A percentile compares a stretch with the other conserved stretches of the same genome.
Evolutionary conservation across 2,797 vertebrate genomes (phyloP).

Genomic region (Fundulus diaphanus): DNA sequence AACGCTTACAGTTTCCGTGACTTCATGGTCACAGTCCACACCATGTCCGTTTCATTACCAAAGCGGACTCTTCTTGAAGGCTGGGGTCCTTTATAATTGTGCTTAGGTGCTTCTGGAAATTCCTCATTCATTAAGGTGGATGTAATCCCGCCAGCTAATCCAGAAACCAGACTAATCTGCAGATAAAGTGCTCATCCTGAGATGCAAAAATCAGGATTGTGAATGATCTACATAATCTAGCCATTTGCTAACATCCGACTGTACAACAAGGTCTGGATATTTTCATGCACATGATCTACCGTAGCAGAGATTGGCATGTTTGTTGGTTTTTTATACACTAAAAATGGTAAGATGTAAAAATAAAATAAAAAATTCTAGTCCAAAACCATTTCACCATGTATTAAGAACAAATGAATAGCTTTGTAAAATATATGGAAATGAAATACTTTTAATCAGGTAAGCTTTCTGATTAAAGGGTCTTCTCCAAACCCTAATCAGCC

Average conservation of each 20-base stretch:
- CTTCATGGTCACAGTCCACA: not conserved
- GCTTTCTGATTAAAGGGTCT: not conserved
- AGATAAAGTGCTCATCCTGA: constrained; percentile 63
- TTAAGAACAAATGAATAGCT: not conserved
- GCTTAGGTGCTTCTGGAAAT: constrained; percentile 36
- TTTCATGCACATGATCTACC: not conserved
- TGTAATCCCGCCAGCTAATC: constrained; percentile 74
- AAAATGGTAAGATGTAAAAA: not conserved
- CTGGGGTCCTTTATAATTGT: constrained; percentile 37
- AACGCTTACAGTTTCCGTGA: not conserved
- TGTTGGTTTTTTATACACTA: not conserved
- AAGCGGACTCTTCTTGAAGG: constrained; percentile 12
- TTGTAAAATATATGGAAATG: not conserved
- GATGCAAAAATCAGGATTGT: constrained; percentile 33
- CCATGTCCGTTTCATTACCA: constrained; percentile 7
- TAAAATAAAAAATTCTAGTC: too few relatives aligned
- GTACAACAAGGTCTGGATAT: not conserved
- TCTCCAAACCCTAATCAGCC: not conserved
- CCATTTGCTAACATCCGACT: constrained; percentile 5
- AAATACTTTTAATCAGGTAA: not conserved
- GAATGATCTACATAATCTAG: constrained; percentile 26
- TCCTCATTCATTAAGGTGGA: constrained; percentile 62
- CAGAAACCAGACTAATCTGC: constrained; percentile 77
- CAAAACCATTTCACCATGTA: too few relatives aligned
- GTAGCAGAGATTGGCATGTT: not conserved